Conservation (phyloP, 2,113 vertebrate species). For the Kryptolebias marmoratus region DNA sequence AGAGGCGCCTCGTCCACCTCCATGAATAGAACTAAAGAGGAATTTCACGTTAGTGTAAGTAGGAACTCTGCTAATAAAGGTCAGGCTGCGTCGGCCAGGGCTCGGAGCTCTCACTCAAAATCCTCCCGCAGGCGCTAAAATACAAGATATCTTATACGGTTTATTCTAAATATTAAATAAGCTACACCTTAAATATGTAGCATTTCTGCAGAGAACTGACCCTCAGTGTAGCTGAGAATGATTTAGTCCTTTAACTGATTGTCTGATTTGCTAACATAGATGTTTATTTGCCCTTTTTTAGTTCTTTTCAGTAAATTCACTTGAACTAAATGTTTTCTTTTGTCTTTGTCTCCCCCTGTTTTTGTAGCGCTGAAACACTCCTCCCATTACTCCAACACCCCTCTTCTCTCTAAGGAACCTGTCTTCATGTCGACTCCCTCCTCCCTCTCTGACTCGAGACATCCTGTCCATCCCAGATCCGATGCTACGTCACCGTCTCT, state of each 20-base stretch:
- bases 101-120: slow-evolving; percentile 59
- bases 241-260: too few relatives aligned
- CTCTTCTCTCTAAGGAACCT: slow-evolving; percentile 70
- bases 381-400: slow-evolving; percentile 68
- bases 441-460: slow-evolving; percentile 68
- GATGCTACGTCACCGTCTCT: slow-evolving; percentile 60
- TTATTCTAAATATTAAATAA: neutral
- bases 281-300: slow-evolving; percentile 14
- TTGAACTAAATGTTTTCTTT: slow-evolving; percentile 64
- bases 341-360: slow-evolving; percentile 73
- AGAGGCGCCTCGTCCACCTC: slow-evolving; percentile 41
- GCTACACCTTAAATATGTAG: neutral
- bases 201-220: neutral
- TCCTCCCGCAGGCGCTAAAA: slow-evolving; percentile 49
- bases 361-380: slow-evolving; percentile 79
- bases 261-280: too few relatives aligned
- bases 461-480: slow-evolving; percentile 75
- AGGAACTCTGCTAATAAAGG: slow-evolving; percentile 35
- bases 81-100: slow-evolving; percentile 36
- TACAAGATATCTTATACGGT: neutral
- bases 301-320: slow-evolving; percentile 16
- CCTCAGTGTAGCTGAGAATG: neutral
- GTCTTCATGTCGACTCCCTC: slow-evolving; percentile 70
- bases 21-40: slow-evolving; percentile 45
- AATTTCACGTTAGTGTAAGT: slow-evolving; percentile 14